These are phyloP conservation scores for Zophobas morio DNA, from an alignment of 1,140 invertebrate genomes.

Conservation along the genomic window DNA sequence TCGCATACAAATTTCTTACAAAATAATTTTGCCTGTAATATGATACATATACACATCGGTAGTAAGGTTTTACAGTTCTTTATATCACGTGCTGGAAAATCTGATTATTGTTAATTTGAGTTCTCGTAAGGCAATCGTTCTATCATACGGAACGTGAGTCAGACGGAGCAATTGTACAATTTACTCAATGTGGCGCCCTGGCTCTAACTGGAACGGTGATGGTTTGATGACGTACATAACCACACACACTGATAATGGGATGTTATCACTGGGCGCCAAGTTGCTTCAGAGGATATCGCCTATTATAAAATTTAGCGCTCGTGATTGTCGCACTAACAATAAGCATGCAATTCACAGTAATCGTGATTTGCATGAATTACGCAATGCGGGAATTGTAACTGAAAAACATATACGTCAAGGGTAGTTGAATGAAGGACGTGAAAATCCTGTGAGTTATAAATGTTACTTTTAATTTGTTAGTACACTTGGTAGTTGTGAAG, in stretches of 20 bases:
- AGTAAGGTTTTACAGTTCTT: too few relatives aligned
- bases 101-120: constrained; percentile 8
- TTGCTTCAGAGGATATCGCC: constrained; percentile 49
- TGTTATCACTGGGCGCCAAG: constrained; percentile 45
- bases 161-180: constrained; percentile 45
- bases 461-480: too few relatives aligned
- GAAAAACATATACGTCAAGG: too few relatives aligned
- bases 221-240: constrained; percentile 47
- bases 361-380: constrained; percentile 23
- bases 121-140: background rate
- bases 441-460: too few relatives aligned
- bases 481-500: too few relatives aligned
- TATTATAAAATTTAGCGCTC: constrained; percentile 46
- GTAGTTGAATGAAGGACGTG: too few relatives aligned
- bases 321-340: background rate
- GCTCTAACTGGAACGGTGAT: constrained; percentile 46
- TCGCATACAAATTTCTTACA: too few relatives aligned
- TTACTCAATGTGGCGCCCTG: constrained; percentile 49
- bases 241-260: constrained; percentile 41
- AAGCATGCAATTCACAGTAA: constrained; percentile 1
- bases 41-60: too few relatives aligned
- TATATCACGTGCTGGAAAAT: constrained; percentile 6
- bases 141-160: constrained; percentile 17
- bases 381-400: background rate
- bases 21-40: too few relatives aligned